phyloP scores from a whole-genome alignment of 2,797 vertebrate genomes.

The Pipistrellus pipistrellus region DNA sequence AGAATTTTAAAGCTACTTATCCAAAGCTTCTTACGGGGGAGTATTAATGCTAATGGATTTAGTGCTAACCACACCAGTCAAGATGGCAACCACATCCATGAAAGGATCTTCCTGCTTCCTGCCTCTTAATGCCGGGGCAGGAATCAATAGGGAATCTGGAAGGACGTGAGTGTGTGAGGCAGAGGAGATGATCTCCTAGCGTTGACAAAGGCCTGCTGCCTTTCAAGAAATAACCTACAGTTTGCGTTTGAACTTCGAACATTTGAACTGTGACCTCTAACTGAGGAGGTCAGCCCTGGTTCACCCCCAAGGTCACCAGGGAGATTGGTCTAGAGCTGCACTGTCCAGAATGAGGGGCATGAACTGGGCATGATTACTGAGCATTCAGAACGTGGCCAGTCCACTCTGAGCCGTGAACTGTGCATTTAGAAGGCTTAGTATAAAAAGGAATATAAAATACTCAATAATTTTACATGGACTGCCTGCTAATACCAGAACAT shows the following conservation, averaged over 20 bases:
- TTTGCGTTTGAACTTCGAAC: conserved; percentile 57
- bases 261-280: background rate
- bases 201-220: conserved; percentile 51
- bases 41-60: conserved; percentile 81
- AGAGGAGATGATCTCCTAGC: conserved; percentile 44
- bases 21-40: conserved; percentile 78
- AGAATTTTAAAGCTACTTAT: conserved; percentile 81
- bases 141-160: conserved; percentile 78
- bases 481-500: background rate
- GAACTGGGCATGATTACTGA: background rate
- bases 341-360: background rate
- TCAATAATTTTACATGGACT: conserved; percentile 1
- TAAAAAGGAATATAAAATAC: conserved; percentile 10
- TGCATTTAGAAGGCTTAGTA: background rate
- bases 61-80: conserved; percentile 80
- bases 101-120: conserved; percentile 76
- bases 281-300: background rate
- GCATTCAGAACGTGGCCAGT: background rate
- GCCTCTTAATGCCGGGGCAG: conserved; percentile 66
- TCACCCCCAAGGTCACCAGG: background rate
- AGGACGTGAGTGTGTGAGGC: conserved; percentile 39
- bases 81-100: conserved; percentile 80
- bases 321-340: background rate
- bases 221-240: conserved; percentile 17
- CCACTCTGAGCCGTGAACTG: background rate